These are phyloP conservation scores for Chaunax sp. DNA, from an alignment of 2,797 vertebrate genomes.

Conservation along the genomic window DNA sequence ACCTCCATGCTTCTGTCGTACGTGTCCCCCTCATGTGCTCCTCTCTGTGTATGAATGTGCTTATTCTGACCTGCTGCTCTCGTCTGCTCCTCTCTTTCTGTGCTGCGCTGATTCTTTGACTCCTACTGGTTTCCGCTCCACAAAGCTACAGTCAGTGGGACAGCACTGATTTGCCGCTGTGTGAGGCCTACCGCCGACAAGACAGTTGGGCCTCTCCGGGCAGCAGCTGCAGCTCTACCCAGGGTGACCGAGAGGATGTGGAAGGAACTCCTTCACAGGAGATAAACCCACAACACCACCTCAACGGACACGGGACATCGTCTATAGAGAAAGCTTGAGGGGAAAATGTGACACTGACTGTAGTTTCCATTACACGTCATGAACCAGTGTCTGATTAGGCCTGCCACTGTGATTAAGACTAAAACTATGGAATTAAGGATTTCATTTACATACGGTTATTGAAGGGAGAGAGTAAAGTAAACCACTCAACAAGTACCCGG, in stretches of 20 bases:
- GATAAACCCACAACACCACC: conserved; percentile 80
- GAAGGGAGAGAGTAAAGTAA: background rate
- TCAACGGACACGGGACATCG: conserved; percentile 86
- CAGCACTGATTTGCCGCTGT: conserved; percentile 92
- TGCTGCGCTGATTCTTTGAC: conserved; percentile 80
- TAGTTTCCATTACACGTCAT: conserved; percentile 8
- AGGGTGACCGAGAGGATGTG: conserved; percentile 69
- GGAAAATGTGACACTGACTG: conserved; percentile 3
- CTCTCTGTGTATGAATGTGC: conserved; percentile 61
- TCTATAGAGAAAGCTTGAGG: conserved; percentile 85
- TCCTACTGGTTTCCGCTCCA: conserved; percentile 84
- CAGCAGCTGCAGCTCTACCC: conserved; percentile 80
- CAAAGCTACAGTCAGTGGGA: conserved; percentile 98
- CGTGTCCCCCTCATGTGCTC: conserved; percentile 40
- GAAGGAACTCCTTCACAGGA: conserved; percentile 82
- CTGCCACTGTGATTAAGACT: background rate
- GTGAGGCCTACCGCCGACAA: conserved; percentile 91
- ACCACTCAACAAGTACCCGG: no score
- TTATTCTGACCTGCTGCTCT: conserved; percentile 79
- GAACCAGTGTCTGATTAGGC: conserved; percentile 3
- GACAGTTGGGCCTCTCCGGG: conserved; percentile 88
- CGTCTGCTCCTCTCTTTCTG: conserved; percentile 75
- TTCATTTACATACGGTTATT: background rate
- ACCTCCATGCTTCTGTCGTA: conserved; percentile 47
- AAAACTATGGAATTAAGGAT: background rate